Percentiles rank a stretch among this genome's conserved stretches.
Evolutionary conservation across 2,888 invertebrate genomes (phyloP).

Genomic region (Macaria notata): DNA sequence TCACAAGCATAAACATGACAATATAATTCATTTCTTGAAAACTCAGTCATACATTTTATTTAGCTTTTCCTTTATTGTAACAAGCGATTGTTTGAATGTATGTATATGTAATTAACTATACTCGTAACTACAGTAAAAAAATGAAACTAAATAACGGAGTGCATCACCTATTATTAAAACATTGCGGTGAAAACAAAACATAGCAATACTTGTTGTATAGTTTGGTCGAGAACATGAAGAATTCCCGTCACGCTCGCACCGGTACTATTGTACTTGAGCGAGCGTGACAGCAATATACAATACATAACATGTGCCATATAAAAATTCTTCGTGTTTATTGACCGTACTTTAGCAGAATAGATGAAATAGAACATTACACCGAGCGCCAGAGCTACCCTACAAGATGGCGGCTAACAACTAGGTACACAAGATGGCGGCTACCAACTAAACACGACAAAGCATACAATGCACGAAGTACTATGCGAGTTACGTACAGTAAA

Average conservation of each 20-base stretch:
- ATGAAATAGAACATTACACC: conserved; percentile 39
- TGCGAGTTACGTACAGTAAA: conserved; percentile 76
- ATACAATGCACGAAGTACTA: conserved; percentile 77
- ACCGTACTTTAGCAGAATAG: no score
- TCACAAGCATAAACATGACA: conserved; percentile 76
- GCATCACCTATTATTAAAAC: conserved; percentile 35
- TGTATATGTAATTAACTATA: conserved; percentile 3
- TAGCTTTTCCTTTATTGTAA: conserved; percentile 19
- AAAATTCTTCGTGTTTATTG: no score
- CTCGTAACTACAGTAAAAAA: conserved; percentile 20
- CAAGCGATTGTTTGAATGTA: conserved; percentile 6
- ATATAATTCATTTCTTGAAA: conserved; percentile 40
- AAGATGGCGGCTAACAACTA: conserved; percentile 36
- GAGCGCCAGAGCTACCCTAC: conserved; percentile 45
- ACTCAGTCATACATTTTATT: conserved; percentile 44
- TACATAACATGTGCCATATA: no score
- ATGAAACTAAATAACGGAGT: conserved; percentile 49
- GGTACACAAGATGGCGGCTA: conserved; percentile 36
- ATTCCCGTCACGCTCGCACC: no score
- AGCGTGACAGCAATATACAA: no score
- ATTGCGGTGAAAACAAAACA: conserved; percentile 30
- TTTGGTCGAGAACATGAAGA: no score
- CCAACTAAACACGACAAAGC: conserved; percentile 59
- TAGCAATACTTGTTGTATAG: conserved; percentile 18
- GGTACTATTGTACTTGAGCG: no score